Conservation (phyloP, 2,113 vertebrate genomes). For the cattle (Bos taurus) region ARS-UCD2.0 NC_037344.1:56384501-56385000, state of each 20-base stretch:
- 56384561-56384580: not conserved
- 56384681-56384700: not conserved
- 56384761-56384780: not conserved
- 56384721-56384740: not conserved
- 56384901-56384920: not conserved
- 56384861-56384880: not conserved
- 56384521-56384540: not conserved
- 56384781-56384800: not conserved
- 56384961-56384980: rapidly evolving
- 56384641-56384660: not conserved
- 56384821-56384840: not conserved
- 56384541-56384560: not conserved
- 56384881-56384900: not conserved
- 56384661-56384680: not conserved
- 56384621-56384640: not conserved
- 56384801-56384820: not conserved
- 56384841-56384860: not conserved
- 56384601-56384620: not conserved
- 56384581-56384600: not conserved
- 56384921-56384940: not conserved
- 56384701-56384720: not conserved
- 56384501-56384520: not conserved
- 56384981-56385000: not conserved
- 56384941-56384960: not conserved
- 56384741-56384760: not conserved